Evolutionary conservation across 2,888 invertebrate genomes (phyloP), one percentile per base, ranked within the genome.

Genomic region (Pantelozetes paolii): DNA sequence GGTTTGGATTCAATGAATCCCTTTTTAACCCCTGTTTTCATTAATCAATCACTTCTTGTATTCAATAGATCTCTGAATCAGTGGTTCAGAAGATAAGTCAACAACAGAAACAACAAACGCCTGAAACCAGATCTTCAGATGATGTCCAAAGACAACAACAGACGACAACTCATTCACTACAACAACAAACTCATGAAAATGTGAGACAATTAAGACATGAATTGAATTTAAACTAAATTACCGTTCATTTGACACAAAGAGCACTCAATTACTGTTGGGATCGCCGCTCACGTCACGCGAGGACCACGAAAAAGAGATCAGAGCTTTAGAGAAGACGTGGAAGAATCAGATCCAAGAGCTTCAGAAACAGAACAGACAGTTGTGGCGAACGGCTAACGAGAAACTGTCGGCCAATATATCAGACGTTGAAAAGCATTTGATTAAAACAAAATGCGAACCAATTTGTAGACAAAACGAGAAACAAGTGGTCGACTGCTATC

Each of bases 31-130:
- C 23, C 20, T 36, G 36, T 36, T 36, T 36, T 36, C 28, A 13
- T 40, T 59, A 13, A 2, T 23, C 1, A 30, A 57, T 20, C 28
- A 36, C 9, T 36, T 18, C 20, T 74, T 71, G 73, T 75, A 30
- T 70, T 8, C 74, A 75, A 45, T 71, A 78, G 74, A 73, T 78
- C 26, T 78, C 77, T 6, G 77, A 77, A 64, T 70, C 72, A 40
- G 76, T 77, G 42, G 75, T 76, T 20, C 50, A 75, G 45, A 71
- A 76, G 54, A 71, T 77, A 26, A 62, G 57, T 62, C 30, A 62
- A 28, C 32, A 30, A 62, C 5, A 30, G 3, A 6, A 2, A 62
- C 74, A 74, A n/a, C 42, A 76, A 75, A 28, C 40, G 15, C 1
- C 28, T 48, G 18, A 42, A 20, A 26, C 59, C 57, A 20, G 18